phyloP scores from a whole-genome alignment of 2,888 invertebrate species.

The Aproaerema taeniolella region DNA sequence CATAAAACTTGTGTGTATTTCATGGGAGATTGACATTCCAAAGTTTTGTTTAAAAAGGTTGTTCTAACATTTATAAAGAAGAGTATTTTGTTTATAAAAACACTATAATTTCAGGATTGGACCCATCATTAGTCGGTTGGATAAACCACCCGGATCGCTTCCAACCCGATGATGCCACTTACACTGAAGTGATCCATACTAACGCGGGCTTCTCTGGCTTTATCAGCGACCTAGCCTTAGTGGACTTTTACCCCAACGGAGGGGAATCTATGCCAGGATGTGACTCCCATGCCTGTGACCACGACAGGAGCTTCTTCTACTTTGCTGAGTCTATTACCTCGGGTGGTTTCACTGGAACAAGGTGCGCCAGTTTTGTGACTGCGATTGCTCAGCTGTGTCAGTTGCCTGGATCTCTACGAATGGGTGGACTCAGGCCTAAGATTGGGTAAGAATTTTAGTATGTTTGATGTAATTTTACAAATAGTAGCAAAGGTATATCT shows the following conservation, averaged over 20 bases:
- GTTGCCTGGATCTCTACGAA: conserved; percentile 20
- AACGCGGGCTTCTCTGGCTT: conserved; percentile 21
- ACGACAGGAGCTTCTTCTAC: conserved; percentile 27
- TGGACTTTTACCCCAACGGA: conserved; percentile 28
- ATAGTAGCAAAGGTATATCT: too few relatives aligned
- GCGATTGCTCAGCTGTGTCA: conserved; percentile 27
- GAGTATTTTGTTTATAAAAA: not conserved
- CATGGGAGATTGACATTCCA: too few relatives aligned
- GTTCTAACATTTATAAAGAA: not conserved
- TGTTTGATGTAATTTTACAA: not conserved
- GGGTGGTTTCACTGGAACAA: conserved; percentile 28
- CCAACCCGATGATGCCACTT: conserved; percentile 14
- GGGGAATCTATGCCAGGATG: conserved; percentile 26
- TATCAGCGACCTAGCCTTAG: conserved; percentile 19
- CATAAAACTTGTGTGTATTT: too few relatives aligned
- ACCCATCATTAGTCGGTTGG: conserved; percentile 15
- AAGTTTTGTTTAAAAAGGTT: too few relatives aligned
- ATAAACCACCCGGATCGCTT: conserved; percentile 13
- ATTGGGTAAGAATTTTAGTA: conserved; percentile 26
- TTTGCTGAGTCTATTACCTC: conserved; percentile 28
- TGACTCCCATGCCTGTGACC: conserved; percentile 19
- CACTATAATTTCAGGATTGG: conserved; percentile 15
- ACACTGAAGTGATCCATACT: conserved; percentile 27
- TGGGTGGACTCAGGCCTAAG: conserved; percentile 33
- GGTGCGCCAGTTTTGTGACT: conserved; percentile 22